Base-by-base conservation (phyloP, 1,140 invertebrate species). In the Danaus plexippus region DNA sequence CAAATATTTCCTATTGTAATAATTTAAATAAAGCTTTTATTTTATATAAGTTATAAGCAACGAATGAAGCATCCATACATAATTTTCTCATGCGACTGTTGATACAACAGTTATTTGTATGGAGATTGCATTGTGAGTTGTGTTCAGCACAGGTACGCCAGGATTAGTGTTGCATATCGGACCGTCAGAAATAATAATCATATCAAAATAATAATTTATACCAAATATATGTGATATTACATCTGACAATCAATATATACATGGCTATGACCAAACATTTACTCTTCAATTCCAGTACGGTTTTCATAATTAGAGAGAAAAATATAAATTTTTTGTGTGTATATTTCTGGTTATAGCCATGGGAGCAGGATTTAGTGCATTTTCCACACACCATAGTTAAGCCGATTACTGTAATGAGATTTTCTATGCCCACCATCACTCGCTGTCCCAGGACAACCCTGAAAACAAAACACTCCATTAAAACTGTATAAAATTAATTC, bases 331-430 rank as follows among this genome's bases (percentile, higher is more conserved):
- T 56, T 56, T 13, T 45, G 57, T 43, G 15, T 15, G 15, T 15
- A 15, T 15, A 15, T 15, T 15, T 15, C 15, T 15, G 52, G 51
- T 45, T 51, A 40, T 18, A 42, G 9, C 10, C 43, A 47, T 41
- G n/a, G 48, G n/a, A 44, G 11, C 22, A 43, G 47, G 70, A 63
- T 69, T 80, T 75, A 77, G 77, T 71, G 69, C 64, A 76, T 60
- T 63, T 40, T 72, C 85, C 87, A 88, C 87, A 88, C 84, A 88
- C 87, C 87, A 80, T 86, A 82, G 64, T 88, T 90, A 90, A 89
- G 89, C 70, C 90, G 86, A 86, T 90, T 90, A 90, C 88, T 89
- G 90, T 90, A 90, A 88, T 90, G 89, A 85, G 88, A 88, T 85
- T 90, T 90, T 85, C 89, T 89, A 76, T 89, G 88, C 89, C 88